Evolutionary conservation across 64 coral and sea anemone species (phyloP).

Genomic region (Porites lutea): DNA sequence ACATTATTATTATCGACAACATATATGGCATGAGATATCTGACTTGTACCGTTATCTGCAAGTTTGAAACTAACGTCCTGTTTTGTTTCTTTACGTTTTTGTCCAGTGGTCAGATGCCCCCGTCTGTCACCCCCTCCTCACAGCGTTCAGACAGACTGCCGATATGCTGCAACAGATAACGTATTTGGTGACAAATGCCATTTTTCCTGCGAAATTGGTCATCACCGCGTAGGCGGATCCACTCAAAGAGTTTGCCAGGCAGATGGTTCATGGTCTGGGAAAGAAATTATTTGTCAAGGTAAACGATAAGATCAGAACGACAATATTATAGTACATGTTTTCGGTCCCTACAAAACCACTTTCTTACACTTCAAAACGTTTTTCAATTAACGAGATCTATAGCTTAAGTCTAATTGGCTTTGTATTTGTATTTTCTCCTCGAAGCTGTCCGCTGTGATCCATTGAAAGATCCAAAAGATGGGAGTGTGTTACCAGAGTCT

Average conservation of each 20-base stretch:
- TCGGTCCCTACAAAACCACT: too few species aligned
- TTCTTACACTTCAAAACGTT: too few species aligned
- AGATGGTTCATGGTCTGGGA: constrained; percentile 30
- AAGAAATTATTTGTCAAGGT: constrained; percentile 31
- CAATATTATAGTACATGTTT: too few species aligned
- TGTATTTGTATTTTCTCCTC: background rate
- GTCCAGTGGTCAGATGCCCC: constrained; percentile 43
- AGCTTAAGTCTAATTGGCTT: too few species aligned
- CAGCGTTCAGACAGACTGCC: constrained; percentile 35
- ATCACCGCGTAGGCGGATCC: background rate
- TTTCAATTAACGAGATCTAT: too few species aligned
- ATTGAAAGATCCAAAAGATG: constrained; percentile 2
- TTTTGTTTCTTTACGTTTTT: background rate
- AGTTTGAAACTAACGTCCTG: too few species aligned
- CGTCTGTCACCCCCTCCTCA: constrained; percentile 3
- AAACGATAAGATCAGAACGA: background rate
- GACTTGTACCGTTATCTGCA: too few species aligned
- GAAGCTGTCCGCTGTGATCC: constrained; percentile 17
- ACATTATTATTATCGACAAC: too few species aligned
- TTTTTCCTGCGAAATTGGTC: constrained; percentile 54
- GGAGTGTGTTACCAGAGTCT: background rate
- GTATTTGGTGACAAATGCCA: constrained; percentile 55
- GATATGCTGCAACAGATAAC: background rate
- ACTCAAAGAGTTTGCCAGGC: constrained; percentile 31
- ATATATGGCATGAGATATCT: too few species aligned